Evolutionary conservation across 2,113 vertebrate genomes (phyloP).

Genomic region (Limnothrissa miodon): DNA sequence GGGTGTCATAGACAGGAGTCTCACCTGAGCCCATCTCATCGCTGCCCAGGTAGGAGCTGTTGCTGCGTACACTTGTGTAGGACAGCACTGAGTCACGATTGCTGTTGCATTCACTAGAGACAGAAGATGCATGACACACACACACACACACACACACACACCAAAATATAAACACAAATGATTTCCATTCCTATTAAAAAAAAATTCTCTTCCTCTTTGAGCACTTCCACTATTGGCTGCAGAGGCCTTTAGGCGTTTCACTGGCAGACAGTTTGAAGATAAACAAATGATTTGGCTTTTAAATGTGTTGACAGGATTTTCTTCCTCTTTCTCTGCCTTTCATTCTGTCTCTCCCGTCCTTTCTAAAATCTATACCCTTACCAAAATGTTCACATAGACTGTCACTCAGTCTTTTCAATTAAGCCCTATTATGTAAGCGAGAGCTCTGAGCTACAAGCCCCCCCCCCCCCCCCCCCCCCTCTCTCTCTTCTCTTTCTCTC

Average conservation of each 20-base stretch:
- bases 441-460: neutral
- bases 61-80: conserved; percentile 94
- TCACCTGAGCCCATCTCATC: conserved; percentile 99
- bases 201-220: neutral
- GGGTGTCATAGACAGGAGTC: conserved; percentile 17
- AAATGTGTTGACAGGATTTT: neutral
- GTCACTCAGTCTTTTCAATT: neutral
- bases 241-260: neutral
- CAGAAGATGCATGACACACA: neutral
- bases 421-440: neutral
- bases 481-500: neutral
- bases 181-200: neutral
- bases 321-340: neutral
- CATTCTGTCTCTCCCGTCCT: neutral
- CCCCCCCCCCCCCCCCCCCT: no score
- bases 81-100: conserved; percentile 96
- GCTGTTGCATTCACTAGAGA: conserved; percentile 92
- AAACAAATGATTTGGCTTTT: neutral
- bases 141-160: neutral
- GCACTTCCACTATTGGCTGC: neutral
- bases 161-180: neutral
- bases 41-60: conserved; percentile 95
- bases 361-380: neutral
- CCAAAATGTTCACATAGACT: neutral
- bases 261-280: neutral